Conservation (phyloP, 2,888 invertebrate genomes). For the Troglohyphantes excavatus region DNA sequence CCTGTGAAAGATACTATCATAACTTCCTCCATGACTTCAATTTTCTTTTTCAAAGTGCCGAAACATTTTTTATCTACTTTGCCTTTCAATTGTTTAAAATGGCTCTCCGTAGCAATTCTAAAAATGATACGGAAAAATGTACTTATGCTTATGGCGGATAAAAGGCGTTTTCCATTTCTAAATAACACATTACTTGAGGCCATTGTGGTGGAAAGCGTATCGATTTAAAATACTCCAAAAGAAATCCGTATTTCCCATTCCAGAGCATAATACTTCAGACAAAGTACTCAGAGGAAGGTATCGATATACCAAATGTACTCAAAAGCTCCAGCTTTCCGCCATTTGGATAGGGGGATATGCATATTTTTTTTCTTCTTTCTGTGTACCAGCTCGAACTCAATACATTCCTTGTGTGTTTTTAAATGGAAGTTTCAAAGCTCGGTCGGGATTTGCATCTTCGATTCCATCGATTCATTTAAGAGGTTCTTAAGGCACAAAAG, state of each 20-base stretch:
- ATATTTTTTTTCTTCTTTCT: neutral
- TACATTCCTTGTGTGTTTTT: slow-evolving; percentile 30
- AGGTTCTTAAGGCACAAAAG: slow-evolving; percentile 23
- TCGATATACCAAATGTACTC: slow-evolving; percentile 33
- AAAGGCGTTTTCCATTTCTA: neutral
- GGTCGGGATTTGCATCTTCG: slow-evolving; percentile 55
- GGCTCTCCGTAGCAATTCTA: no score
- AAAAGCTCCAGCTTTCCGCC: slow-evolving; percentile 10
- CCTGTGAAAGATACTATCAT: no score
- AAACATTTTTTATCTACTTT: no score
- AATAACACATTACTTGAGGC: neutral
- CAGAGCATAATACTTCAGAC: slow-evolving; percentile 19
- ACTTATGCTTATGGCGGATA: no score
- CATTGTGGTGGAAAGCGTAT: neutral
- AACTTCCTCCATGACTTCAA: no score
- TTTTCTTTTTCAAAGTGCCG: no score
- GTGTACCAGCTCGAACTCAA: neutral
- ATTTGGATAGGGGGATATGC: neutral
- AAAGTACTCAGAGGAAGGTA: slow-evolving; percentile 18
- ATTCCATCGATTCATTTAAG: slow-evolving; percentile 54
- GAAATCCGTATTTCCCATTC: slow-evolving; percentile 23
- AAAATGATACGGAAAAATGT: no score
- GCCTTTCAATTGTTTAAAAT: no score
- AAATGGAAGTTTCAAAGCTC: slow-evolving; percentile 59
- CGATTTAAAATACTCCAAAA: slow-evolving; percentile 18